These are phyloP conservation scores for Ameiurus melas DNA, from an alignment of 2,113 vertebrate genomes.

Conservation along the genomic window DNA sequence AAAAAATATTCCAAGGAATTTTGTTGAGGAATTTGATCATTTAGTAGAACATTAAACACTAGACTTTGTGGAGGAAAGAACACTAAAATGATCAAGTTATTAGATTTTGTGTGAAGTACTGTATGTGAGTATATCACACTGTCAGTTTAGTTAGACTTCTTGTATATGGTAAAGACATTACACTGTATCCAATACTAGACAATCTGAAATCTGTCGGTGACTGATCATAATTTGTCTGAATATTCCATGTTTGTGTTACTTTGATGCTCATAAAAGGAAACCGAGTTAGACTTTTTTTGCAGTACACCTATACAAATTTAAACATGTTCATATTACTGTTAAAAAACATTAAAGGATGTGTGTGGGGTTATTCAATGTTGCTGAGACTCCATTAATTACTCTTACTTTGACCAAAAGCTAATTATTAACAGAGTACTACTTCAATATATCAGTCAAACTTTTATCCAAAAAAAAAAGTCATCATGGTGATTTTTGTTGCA, in stretches of 20 bases:
- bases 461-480: neutral
- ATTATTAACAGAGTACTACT: neutral
- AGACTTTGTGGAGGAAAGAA: neutral
- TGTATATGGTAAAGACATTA: neutral
- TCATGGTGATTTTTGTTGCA: slow-evolving; percentile 25
- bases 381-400: neutral
- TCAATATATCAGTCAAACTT: neutral
- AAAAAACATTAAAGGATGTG: neutral
- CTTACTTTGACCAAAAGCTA: neutral
- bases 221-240: neutral
- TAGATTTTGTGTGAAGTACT: neutral
- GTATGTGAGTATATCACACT: neutral
- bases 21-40: neutral
- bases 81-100: neutral
- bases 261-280: neutral
- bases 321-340: neutral
- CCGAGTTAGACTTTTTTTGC: neutral
- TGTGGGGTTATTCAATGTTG: neutral
- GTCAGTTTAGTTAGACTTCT: neutral
- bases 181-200: neutral
- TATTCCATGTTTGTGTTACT: neutral
- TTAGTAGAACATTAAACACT: neutral
- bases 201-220: neutral
- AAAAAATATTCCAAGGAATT: neutral
- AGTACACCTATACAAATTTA: neutral